These are phyloP conservation scores for Phylloscopus trochiloides DNA, from an alignment of 2,113 vertebrate species.

Conservation along the genomic window DNA sequence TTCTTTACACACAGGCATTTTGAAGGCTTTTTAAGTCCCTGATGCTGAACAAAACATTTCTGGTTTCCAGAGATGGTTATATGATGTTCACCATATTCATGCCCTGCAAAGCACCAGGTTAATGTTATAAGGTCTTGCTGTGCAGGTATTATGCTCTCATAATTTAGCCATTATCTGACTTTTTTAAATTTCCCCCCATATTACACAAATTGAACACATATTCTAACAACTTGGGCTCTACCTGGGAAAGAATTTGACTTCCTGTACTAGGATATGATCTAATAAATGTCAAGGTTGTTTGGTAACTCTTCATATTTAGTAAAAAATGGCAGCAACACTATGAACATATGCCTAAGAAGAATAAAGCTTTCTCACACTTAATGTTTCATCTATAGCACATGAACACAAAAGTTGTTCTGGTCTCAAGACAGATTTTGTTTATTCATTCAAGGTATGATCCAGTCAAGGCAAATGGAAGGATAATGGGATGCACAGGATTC, in stretches of 20 bases:
- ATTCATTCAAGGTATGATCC: neutral
- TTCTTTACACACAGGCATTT: neutral
- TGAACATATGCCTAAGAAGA: neutral
- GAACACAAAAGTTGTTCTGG: neutral
- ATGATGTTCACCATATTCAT: neutral
- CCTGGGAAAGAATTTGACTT: neutral
- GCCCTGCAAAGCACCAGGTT: neutral
- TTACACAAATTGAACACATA: neutral
- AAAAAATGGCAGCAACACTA: neutral
- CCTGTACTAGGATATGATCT: neutral
- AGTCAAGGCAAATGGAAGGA: neutral
- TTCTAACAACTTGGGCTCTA: neutral
- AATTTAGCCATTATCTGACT: neutral
- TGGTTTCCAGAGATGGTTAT: neutral
- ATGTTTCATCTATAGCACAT: neutral
- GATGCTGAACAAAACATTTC: neutral
- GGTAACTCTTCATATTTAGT: neutral
- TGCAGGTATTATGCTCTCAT: neutral
- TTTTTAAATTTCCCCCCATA: neutral
- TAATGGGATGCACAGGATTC: neutral
- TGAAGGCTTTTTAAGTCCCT: neutral
- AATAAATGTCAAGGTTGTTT: neutral
- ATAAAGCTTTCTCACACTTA: neutral
- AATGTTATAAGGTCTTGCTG: neutral
- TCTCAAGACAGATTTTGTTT: neutral